Evolutionary conservation across 2,113 vertebrate species (phyloP).

Genomic region (Danionella cerebrum): DNA sequence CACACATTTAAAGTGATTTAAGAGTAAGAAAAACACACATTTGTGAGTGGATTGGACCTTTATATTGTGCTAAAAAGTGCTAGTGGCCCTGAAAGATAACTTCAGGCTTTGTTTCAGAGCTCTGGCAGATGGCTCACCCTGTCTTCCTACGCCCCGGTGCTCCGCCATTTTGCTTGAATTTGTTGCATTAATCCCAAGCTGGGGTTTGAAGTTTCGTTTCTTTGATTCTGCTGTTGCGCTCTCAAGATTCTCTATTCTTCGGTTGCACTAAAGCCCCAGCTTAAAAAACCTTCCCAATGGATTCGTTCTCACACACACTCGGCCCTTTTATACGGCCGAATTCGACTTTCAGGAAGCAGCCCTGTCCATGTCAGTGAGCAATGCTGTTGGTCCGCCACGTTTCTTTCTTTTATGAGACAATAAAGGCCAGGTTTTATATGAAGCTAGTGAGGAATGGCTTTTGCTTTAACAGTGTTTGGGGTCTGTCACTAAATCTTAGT

Average conservation of each 20-base stretch:
- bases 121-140: not conserved
- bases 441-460: constrained; percentile 65
- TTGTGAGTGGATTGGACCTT: too few relatives aligned
- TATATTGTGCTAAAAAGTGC: too few relatives aligned
- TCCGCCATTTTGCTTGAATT: constrained; percentile 24
- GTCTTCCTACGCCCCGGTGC: not conserved
- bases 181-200: constrained; percentile 36
- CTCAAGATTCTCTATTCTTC: constrained; percentile 10
- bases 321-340: constrained; percentile 36
- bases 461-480: constrained; percentile 66
- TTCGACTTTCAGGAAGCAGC: constrained; percentile 44
- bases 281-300: constrained; percentile 43
- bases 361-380: constrained; percentile 48
- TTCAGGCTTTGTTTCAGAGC: not conserved
- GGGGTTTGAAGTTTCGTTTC: constrained; percentile 29
- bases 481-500: constrained; percentile 62
- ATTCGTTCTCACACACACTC: constrained; percentile 28
- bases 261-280: constrained; percentile 28
- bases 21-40: too few relatives aligned
- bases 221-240: constrained; percentile 27
- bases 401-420: constrained; percentile 64
- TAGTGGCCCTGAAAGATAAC: not conserved
- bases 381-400: constrained; percentile 56
- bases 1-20: too few relatives aligned
- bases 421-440: constrained; percentile 65